Conservation (phyloP, 2,797 vertebrate genomes). For the Acropternis orthonyx region DNA sequence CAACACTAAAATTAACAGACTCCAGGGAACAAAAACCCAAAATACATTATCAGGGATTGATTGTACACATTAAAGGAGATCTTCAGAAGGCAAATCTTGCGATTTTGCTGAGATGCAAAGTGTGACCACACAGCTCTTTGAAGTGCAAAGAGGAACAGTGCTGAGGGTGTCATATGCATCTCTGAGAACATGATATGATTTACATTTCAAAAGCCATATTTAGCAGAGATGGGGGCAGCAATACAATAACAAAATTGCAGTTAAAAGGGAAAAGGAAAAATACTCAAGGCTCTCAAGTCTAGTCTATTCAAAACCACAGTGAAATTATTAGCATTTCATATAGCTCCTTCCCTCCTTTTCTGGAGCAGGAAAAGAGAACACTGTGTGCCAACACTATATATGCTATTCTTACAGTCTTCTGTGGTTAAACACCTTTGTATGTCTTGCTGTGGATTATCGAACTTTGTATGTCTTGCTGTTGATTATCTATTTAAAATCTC, state of each 20-base stretch:
- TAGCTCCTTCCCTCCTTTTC: constrained; percentile 6
- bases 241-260: constrained; percentile 74
- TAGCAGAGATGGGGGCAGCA: constrained; percentile 71
- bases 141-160: constrained; percentile 79
- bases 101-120: constrained; percentile 76
- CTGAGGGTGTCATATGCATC: constrained; percentile 77
- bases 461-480: background rate
- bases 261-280: constrained; percentile 68
- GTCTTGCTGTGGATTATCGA: background rate
- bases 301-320: constrained; percentile 45
- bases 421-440: background rate
- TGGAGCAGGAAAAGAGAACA: background rate
- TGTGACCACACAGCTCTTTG: constrained; percentile 78
- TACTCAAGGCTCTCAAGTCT: constrained; percentile 60
- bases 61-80: constrained; percentile 65
- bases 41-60: constrained; percentile 49
- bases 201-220: constrained; percentile 83
- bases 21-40: constrained; percentile 48
- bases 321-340: constrained; percentile 58
- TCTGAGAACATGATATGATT: constrained; percentile 78
- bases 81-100: constrained; percentile 72
- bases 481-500: background rate
- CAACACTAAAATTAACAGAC: constrained; percentile 65
- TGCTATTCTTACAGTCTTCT: background rate
- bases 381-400: background rate